phyloP scores from a whole-genome alignment of 2,888 invertebrate species.

The Subacronicta megacephala region DNA sequence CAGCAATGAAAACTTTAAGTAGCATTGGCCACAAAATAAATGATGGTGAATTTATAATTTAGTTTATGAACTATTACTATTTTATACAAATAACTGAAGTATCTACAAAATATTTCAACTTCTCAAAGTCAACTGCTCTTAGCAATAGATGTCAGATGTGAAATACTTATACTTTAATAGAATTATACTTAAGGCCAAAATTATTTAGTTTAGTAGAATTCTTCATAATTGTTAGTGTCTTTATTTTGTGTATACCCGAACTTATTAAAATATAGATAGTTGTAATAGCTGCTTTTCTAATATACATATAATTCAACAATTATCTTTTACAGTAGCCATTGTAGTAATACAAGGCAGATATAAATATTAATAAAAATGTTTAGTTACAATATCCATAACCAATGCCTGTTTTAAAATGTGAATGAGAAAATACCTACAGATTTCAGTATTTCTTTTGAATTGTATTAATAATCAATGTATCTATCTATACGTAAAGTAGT shows the following conservation, averaged over 20 bases:
- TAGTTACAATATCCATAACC: constrained; percentile 41
- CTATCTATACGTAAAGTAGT: constrained; percentile 6
- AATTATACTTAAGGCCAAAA: no score
- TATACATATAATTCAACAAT: constrained; percentile 45
- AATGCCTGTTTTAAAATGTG: constrained; percentile 1
- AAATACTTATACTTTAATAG: no score
- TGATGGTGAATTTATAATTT: not conserved
- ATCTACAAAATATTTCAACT: no score
- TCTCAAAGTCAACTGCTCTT: no score
- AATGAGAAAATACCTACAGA: no score
- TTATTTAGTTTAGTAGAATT: no score
- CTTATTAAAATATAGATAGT: constrained; percentile 3
- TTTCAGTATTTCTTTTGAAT: no score
- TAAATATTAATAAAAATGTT: constrained; percentile 29
- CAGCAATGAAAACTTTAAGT: constrained; percentile 5
- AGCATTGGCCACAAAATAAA: constrained; percentile 15
- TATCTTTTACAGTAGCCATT: constrained; percentile 11
- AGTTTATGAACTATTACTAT: no score
- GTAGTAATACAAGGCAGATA: constrained; percentile 15
- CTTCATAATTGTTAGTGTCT: constrained; percentile 2
- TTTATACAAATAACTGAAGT: no score
- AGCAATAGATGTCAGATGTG: no score
- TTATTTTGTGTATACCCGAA: constrained; percentile 17
- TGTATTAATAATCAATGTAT: constrained; percentile 21
- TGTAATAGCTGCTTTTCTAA: constrained; percentile 49